A percentile compares a stretch with the other conserved stretches of the same genome.
These are phyloP conservation scores for Pseudopipra pipra DNA, from an alignment of 2,113 vertebrate species.

Conservation along the genomic window DNA sequence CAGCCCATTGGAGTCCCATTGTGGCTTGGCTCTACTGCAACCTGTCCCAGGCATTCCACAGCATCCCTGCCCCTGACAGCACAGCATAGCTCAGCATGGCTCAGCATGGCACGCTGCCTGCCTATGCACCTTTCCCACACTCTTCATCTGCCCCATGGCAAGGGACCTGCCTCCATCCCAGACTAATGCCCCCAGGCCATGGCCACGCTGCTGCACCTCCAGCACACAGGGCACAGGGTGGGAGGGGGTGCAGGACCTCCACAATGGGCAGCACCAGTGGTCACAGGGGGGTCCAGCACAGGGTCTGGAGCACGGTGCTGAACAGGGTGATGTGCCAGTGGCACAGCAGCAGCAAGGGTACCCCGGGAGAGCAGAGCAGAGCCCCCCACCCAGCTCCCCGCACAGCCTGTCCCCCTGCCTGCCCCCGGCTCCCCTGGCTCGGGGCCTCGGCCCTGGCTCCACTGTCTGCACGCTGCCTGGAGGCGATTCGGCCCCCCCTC, in stretches of 20 bases:
- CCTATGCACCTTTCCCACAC: neutral
- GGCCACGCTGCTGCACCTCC: neutral
- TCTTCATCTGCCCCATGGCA: neutral
- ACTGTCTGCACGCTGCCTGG: neutral
- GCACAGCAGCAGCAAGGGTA: neutral
- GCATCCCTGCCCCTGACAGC: neutral
- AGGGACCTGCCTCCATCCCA: neutral
- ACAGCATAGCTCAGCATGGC: rapidly evolving
- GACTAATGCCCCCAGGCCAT: neutral
- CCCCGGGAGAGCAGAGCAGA: neutral
- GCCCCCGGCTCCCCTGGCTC: neutral
- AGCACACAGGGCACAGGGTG: neutral
- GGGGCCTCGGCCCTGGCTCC: neutral
- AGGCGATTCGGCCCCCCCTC: neutral
- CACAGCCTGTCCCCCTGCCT: neutral
- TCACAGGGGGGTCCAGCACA: rapidly evolving
- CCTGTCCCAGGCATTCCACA: rapidly evolving
- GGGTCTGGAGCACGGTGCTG: neutral
- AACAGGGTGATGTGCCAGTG: neutral
- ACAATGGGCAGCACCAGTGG: neutral
- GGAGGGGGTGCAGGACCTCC: neutral
- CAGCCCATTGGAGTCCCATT: rapidly evolving
- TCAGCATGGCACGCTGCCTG: neutral
- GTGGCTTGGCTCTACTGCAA: neutral
- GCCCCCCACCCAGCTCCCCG: neutral